phyloP scores from a whole-genome alignment of 2,113 vertebrate species.

The Stomatorhinus ivindoensis region DNA sequence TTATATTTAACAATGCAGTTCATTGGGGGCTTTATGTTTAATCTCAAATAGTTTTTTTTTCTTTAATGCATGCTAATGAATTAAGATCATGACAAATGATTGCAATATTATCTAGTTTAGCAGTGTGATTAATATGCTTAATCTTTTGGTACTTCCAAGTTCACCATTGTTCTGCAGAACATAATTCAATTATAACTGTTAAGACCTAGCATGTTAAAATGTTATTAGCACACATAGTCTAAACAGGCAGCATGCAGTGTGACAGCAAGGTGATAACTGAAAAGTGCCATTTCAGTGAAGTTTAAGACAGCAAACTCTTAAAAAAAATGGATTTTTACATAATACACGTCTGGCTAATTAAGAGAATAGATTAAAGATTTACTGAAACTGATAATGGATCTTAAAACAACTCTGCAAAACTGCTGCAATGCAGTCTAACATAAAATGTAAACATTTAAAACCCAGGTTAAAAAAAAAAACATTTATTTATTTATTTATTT shows the following conservation, averaged over 20 bases:
- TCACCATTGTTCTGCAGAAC: background rate
- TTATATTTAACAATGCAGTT: slow-evolving; percentile 8
- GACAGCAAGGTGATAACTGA: background rate
- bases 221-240: background rate
- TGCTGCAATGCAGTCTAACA: background rate
- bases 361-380: background rate
- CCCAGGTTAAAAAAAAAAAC: background rate
- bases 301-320: background rate
- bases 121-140: background rate
- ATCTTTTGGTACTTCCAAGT: background rate
- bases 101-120: background rate
- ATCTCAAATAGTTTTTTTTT: slow-evolving; percentile 7
- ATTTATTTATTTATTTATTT: background rate
- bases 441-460: background rate
- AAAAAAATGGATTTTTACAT: background rate
- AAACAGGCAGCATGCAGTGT: background rate
- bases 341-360: background rate
- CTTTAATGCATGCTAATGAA: slow-evolving; percentile 6
- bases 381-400: background rate
- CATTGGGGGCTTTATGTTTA: background rate
- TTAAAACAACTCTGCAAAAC: background rate
- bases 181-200: background rate
- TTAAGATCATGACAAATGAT: background rate
- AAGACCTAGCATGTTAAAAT: background rate
- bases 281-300: background rate